Conservation (phyloP, 1,140 invertebrate genomes). For the Ostrea denselamellosa region DNA sequence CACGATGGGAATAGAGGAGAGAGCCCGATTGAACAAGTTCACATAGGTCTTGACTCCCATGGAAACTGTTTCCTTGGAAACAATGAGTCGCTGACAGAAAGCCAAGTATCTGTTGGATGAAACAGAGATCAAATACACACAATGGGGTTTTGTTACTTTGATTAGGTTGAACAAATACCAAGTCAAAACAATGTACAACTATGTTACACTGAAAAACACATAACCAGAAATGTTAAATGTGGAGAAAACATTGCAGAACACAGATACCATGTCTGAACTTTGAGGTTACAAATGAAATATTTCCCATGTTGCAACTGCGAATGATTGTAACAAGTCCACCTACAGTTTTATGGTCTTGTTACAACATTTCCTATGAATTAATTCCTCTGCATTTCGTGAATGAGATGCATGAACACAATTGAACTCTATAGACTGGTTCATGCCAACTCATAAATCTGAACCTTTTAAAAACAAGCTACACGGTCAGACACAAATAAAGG, state of each 20-base stretch:
- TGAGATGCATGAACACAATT: background rate
- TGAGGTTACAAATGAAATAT: background rate
- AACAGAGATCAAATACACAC: background rate
- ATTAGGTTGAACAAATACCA: background rate
- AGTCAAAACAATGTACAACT: background rate
- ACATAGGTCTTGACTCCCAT: conserved; percentile 41
- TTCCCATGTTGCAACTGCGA: background rate
- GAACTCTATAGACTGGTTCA: background rate
- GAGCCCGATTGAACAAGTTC: conserved; percentile 58
- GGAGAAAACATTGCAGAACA: background rate
- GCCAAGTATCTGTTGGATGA: conserved; percentile 44
- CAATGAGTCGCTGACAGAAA: conserved; percentile 42
- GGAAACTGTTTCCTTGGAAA: conserved; percentile 17
- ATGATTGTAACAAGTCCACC: background rate
- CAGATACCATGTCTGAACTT: background rate
- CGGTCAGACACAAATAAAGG: background rate
- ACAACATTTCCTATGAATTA: conserved; percentile 32
- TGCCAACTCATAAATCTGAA: conserved; percentile 5
- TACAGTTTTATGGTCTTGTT: conserved; percentile 6
- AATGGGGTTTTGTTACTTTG: background rate
- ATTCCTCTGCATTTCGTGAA: conserved; percentile 27
- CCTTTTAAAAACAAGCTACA: background rate
- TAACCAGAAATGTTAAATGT: background rate
- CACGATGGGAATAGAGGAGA: conserved; percentile 63
- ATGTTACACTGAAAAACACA: conserved; percentile 2